Evolutionary conservation across 1,140 invertebrate species (phyloP), one percentile per base, ranked within the genome.

Genomic region (Archivesica marissinica): DNA sequence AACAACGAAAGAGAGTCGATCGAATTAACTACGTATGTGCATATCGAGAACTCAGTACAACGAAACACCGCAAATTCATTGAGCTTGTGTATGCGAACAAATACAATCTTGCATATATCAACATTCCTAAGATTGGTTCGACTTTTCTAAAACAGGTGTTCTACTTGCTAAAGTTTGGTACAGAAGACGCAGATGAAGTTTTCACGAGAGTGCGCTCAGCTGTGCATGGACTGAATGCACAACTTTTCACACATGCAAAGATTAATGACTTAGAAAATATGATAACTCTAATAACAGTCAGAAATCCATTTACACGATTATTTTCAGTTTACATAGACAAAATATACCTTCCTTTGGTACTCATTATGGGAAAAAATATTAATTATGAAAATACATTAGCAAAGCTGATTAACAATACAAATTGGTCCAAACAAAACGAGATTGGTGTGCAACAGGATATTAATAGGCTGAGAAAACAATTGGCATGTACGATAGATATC

Each of bases 311-410:
- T 35, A 35, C 74, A 3, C 28, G 74, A 13, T 52, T 76, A 3
- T 59, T 28, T 50, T 76, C 74, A 13, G 74, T 52, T 15, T 76
- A 54, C 50, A 56, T 76, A 28, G 74, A 76, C 47, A 76, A 76
- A 39, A 52, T 76, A 11, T 76, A 56, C 33, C 50, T 76, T 7
- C 74, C 74, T 11, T 35, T 76, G 50, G 28, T 23, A 76, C 13
- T 47, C 17, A 7, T 33, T 56, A 28, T 30, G 17, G 47, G 25
- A 23, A 56, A 76, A 50, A 47, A 25, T 50, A 54, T 41, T 20
- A 33, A 28, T 47, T 15, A 76, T 2, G 50, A 30, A 15, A 35
- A 25, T 23, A 4, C 47, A 25, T 11, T 56, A 15, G 33, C 30
- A n/a, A n/a, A 0, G 38, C 28, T 33, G 13, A 56, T 28, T 13